Percentiles rank a stretch among this genome's conserved stretches.
phyloP scores from a whole-genome alignment of 2,888 invertebrate species.

The Digitonthophagus gazella region DNA sequence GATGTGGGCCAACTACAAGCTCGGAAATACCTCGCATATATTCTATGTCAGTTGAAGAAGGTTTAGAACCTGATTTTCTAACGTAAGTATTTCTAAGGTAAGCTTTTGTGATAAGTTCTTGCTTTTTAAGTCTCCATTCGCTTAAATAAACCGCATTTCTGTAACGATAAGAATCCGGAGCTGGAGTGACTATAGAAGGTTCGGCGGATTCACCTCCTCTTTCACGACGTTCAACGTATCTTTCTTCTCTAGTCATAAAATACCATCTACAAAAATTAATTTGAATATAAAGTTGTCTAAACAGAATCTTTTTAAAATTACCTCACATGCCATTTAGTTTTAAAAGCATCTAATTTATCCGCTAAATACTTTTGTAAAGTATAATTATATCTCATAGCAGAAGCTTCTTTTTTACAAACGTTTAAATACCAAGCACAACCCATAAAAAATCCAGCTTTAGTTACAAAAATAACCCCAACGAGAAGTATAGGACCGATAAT shows the following conservation, averaged over 20 bases:
- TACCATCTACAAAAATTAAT: neutral
- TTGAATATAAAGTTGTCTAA: neutral
- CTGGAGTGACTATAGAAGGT: too few relatives aligned
- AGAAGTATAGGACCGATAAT: neutral
- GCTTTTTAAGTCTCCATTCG: neutral
- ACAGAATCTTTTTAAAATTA: too few relatives aligned
- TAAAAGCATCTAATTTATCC: neutral
- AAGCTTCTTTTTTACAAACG: neutral
- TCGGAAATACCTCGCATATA: neutral
- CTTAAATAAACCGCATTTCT: neutral
- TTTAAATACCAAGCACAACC: neutral
- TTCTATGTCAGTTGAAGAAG: neutral
- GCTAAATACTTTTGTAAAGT: neutral
- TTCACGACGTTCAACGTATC: neutral
- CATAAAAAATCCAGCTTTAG: neutral
- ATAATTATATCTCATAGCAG: neutral
- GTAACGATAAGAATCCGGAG: neutral
- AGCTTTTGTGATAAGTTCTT: neutral
- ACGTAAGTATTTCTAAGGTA: constrained; percentile 2
- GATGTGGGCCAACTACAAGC: neutral
- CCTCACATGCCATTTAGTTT: neutral
- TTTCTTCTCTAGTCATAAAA: neutral
- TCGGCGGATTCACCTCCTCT: neutral
- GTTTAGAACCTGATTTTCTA: neutral
- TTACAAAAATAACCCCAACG: neutral